Percentiles rank a stretch among this genome's conserved stretches.
Evolutionary conservation across 2,888 invertebrate species (phyloP).

Genomic region (Heliconius hortense): DNA sequence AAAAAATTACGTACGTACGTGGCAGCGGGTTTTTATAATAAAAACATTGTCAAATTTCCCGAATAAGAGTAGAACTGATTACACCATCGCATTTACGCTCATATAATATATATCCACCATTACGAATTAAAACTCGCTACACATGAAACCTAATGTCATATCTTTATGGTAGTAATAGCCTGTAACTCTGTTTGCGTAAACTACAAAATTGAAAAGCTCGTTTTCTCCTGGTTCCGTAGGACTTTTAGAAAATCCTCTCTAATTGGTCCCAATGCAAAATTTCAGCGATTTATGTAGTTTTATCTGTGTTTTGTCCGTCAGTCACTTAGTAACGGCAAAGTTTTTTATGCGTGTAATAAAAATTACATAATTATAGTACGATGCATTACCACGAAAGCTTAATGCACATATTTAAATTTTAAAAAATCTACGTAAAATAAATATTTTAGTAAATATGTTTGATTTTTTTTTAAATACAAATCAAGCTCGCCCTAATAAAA

Average conservation of each 20-base stretch:
- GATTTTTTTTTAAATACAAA: neutral
- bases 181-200: neutral
- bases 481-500: conserved; percentile 13
- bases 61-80: no score
- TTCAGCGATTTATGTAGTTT: neutral
- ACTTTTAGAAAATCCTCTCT: neutral
- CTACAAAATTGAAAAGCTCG: neutral
- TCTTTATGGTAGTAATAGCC: neutral
- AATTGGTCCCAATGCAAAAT: no score
- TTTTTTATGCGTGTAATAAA: no score
- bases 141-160: no score
- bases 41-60: no score
- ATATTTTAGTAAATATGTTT: neutral
- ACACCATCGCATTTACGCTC: no score
- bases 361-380: neutral
- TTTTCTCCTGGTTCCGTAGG: neutral
- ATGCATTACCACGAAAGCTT: neutral
- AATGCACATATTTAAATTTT: neutral
- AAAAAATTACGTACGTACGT: no score
- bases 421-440: neutral
- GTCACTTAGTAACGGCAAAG: neutral
- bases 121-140: no score
- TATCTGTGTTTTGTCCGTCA: neutral
- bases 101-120: no score
- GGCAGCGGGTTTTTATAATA: no score